A percentile compares a stretch with the other conserved stretches of the same genome.
phyloP scores from a whole-genome alignment of 2,888 invertebrate genomes.

The Nephrotoma guestfalica region DNA sequence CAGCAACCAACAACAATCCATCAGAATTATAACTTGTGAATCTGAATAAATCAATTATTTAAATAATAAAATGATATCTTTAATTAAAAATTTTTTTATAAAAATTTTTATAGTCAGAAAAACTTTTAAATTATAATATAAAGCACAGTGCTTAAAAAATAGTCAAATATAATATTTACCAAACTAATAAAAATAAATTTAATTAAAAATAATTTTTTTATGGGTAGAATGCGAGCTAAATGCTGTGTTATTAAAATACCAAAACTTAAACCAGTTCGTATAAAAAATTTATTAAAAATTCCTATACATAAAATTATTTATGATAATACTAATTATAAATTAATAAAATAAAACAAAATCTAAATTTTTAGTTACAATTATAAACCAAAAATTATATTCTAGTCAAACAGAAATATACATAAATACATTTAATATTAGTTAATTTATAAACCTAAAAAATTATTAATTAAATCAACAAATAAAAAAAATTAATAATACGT shows the following conservation, averaged over 20 bases:
- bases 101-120: neutral
- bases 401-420: neutral
- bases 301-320: neutral
- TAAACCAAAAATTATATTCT: neutral
- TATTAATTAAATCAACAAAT: too few species aligned
- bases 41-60: neutral
- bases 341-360: neutral
- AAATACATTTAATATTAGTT: neutral
- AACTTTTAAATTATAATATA: neutral
- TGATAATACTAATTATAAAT: neutral
- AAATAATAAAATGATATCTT: neutral
- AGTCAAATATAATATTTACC: neutral
- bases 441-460: neutral
- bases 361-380: neutral
- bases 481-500: neutral
- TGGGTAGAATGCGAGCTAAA: constrained; percentile 6
- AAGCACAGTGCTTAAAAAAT: neutral
- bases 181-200: neutral
- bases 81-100: neutral
- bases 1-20: neutral
- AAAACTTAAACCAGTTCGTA: constrained; percentile 7
- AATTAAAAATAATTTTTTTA: constrained; percentile 1
- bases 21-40: neutral
- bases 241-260: constrained; percentile 5
- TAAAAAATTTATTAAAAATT: constrained; percentile 5